Percentiles rank a stretch among this genome's conserved stretches.
Conservation (phyloP, 2,888 invertebrate species). For the Drosophila lutescens region DNA sequence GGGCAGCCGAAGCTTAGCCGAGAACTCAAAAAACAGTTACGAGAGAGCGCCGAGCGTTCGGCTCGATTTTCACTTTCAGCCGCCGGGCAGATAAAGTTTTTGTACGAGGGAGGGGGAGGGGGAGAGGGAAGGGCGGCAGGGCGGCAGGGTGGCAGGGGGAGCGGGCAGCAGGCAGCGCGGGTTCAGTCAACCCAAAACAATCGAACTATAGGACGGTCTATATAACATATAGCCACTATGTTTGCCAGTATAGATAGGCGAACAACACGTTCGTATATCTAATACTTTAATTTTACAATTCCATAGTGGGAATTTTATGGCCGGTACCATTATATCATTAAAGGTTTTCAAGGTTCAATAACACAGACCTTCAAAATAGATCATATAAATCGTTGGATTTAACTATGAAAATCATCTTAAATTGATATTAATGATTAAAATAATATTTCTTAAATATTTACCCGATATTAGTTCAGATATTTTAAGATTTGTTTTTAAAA, state of each 20-base stretch:
- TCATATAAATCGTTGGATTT: too few relatives aligned
- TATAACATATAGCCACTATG: background rate
- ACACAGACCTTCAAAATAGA: background rate
- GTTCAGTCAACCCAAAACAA: slow-evolving; percentile 60
- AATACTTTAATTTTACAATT: background rate
- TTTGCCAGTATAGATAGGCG: background rate
- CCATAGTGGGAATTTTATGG: background rate
- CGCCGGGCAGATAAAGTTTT: slow-evolving; percentile 7
- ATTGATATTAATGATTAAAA: too few relatives aligned
- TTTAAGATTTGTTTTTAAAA: too few relatives aligned
- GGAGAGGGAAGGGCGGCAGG: too few relatives aligned
- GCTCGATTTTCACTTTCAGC: slow-evolving; percentile 62
- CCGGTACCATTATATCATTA: background rate
- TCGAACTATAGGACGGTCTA: background rate
- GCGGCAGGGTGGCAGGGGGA: too few relatives aligned
- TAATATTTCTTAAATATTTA: too few relatives aligned
- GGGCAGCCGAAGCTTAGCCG: slow-evolving; percentile 5
- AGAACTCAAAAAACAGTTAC: slow-evolving; percentile 12
- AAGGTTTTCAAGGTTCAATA: background rate
- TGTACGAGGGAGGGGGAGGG: background rate
- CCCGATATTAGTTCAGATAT: too few relatives aligned
- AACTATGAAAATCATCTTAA: too few relatives aligned
- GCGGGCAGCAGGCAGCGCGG: slow-evolving; percentile 23
- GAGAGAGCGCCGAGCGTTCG: background rate
- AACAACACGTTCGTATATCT: background rate